These are phyloP conservation scores for Aphidius colemani DNA, from an alignment of 2,888 invertebrate genomes.

Conservation along the genomic window DNA sequence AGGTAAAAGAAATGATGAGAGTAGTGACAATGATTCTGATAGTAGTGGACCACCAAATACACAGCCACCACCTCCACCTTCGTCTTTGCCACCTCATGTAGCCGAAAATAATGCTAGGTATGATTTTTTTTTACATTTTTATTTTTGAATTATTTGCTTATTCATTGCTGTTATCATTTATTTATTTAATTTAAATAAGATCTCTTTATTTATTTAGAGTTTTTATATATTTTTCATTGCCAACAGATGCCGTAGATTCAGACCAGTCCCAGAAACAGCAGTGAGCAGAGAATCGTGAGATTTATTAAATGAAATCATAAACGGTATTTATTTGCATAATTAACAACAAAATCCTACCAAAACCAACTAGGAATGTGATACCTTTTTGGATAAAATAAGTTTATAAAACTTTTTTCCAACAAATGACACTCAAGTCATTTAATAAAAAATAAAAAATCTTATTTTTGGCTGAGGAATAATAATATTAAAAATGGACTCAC, in stretches of 20 bases:
- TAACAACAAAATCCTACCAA: constrained; percentile 48
- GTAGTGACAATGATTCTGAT: constrained; percentile 57
- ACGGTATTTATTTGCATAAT: constrained; percentile 46
- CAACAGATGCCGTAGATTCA: constrained; percentile 55
- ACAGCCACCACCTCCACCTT: constrained; percentile 50
- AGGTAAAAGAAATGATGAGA: constrained; percentile 53
- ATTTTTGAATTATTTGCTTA: constrained; percentile 1
- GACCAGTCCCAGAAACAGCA: constrained; percentile 56
- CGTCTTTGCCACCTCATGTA: constrained; percentile 53
- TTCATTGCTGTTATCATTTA: constrained; percentile 10
- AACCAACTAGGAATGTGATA: constrained; percentile 53
- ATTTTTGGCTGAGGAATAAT: constrained; percentile 6
- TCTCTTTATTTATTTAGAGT: neutral
- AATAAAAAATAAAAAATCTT: constrained; percentile 17
- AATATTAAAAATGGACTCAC: constrained; percentile 17
- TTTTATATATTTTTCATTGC: constrained; percentile 31
- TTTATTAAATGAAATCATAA: constrained; percentile 42
- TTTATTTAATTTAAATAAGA: constrained; percentile 6
- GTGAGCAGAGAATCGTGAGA: constrained; percentile 57
- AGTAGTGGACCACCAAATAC: constrained; percentile 48
- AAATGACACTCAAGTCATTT: constrained; percentile 27
- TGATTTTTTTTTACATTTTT: constrained; percentile 17
- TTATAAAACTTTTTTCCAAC: constrained; percentile 42
- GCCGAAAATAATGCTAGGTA: constrained; percentile 58
- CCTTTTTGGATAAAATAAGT: constrained; percentile 44